A percentile compares a stretch with the other conserved stretches of the same genome.
Conservation (phyloP, 2,113 vertebrate genomes). For the Calonectris borealis region DNA sequence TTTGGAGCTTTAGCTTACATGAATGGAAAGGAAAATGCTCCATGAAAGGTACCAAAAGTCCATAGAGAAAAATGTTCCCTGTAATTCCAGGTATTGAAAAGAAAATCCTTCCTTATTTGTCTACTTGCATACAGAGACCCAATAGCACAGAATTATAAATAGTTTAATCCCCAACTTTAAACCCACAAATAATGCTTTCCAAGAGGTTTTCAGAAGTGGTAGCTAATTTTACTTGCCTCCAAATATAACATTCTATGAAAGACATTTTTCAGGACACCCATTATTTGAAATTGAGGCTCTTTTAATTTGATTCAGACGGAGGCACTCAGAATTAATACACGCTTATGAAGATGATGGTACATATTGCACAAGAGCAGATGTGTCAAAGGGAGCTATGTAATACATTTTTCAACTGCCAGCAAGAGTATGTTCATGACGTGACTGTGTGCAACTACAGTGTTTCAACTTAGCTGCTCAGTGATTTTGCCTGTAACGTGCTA, state of each 20-base stretch:
- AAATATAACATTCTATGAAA: background rate
- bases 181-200: background rate
- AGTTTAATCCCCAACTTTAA: background rate
- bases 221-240: background rate
- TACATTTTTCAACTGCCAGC: background rate
- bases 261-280: background rate
- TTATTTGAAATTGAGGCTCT: background rate
- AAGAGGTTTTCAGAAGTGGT: background rate
- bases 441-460: background rate
- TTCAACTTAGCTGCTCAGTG: background rate
- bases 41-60: background rate
- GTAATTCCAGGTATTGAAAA: background rate
- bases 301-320: conserved; percentile 22
- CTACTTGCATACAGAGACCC: background rate
- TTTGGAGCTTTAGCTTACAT: background rate
- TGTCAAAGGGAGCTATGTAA: background rate
- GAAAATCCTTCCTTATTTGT: background rate
- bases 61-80: background rate
- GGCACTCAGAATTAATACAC: background rate
- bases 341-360: background rate
- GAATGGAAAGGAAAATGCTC: background rate
- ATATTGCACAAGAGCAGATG: conserved; percentile 19
- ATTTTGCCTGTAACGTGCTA: background rate
- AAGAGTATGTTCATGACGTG: background rate
- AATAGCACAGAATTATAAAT: background rate